Conservation (phyloP, 2,888 invertebrate genomes). For the Nysson spinosus region DNA sequence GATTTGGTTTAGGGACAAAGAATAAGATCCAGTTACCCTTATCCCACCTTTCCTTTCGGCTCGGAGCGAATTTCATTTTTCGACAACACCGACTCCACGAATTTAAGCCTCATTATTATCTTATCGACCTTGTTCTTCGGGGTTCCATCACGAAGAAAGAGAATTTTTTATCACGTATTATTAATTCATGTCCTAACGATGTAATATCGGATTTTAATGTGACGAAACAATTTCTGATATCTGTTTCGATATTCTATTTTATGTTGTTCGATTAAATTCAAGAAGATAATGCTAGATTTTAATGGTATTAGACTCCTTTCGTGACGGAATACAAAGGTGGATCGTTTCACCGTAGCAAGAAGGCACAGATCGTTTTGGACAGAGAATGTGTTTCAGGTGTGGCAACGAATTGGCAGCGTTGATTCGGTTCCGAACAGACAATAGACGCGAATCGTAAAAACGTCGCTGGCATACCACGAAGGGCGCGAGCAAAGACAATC, state of each 20-base stretch:
- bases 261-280: too few species aligned
- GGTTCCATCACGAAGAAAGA: too few species aligned
- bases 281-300: too few species aligned
- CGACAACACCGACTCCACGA: too few species aligned
- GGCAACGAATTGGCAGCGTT: slow-evolving; percentile 53
- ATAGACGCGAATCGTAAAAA: slow-evolving; percentile 67
- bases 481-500: slow-evolving; percentile 65
- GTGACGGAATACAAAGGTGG: neutral
- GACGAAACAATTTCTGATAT: too few species aligned
- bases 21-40: slow-evolving; percentile 30
- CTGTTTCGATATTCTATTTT: too few species aligned
- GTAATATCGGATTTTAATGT: too few species aligned
- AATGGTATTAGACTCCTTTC: too few species aligned
- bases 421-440: slow-evolving; percentile 49
- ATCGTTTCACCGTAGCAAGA: neutral
- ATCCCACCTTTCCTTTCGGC: neutral
- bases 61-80: too few species aligned
- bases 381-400: slow-evolving; percentile 29
- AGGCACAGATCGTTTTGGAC: slow-evolving; percentile 17
- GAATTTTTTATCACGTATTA: too few species aligned
- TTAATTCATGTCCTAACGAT: too few species aligned
- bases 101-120: slow-evolving; percentile 31
- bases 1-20: slow-evolving; percentile 4
- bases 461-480: slow-evolving; percentile 67
- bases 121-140: neutral